Conservation (phyloP, 30 jellyfish, hydroid and myxozoan species). For the Nemopilema nomurai region DNA sequence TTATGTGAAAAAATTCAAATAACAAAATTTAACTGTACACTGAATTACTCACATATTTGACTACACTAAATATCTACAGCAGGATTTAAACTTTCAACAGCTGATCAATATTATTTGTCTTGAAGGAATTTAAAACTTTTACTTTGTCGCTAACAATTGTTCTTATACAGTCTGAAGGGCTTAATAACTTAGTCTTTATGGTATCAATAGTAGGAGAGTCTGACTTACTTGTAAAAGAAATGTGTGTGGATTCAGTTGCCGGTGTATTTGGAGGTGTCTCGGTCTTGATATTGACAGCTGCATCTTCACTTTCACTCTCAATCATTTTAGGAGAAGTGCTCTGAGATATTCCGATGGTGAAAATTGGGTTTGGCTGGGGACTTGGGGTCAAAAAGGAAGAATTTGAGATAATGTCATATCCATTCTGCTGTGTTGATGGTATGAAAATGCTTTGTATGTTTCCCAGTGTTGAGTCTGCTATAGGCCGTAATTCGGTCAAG, state of each 20-base stretch:
- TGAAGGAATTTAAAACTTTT: not conserved
- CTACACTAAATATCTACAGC: not conserved
- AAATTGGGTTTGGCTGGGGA: constrained; percentile 81
- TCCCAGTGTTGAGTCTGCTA: constrained; percentile 72
- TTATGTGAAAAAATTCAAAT: too few species aligned
- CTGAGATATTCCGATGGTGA: constrained; percentile 77
- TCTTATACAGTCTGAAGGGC: not conserved
- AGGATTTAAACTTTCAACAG: not conserved
- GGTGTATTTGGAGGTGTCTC: constrained; percentile 93
- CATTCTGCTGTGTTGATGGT: constrained; percentile 81
- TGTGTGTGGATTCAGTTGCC: constrained; percentile 64
- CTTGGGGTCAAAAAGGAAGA: constrained; percentile 87
- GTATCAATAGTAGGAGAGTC: not conserved
- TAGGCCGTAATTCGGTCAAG: constrained; percentile 78
- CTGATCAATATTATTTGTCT: not conserved
- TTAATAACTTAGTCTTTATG: not conserved
- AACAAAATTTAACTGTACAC: not conserved
- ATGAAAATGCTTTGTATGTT: constrained; percentile 75
- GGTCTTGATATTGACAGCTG: constrained; percentile 63
- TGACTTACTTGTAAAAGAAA: constrained; percentile 81
- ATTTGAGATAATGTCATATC: constrained; percentile 69
- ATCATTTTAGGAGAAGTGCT: constrained; percentile 38
- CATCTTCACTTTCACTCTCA: constrained; percentile 41
- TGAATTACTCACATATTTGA: not conserved
- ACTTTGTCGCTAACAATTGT: not conserved